These are phyloP conservation scores for Gobiocypris rarus DNA, from an alignment of 2,113 vertebrate species.

Conservation along the genomic window DNA sequence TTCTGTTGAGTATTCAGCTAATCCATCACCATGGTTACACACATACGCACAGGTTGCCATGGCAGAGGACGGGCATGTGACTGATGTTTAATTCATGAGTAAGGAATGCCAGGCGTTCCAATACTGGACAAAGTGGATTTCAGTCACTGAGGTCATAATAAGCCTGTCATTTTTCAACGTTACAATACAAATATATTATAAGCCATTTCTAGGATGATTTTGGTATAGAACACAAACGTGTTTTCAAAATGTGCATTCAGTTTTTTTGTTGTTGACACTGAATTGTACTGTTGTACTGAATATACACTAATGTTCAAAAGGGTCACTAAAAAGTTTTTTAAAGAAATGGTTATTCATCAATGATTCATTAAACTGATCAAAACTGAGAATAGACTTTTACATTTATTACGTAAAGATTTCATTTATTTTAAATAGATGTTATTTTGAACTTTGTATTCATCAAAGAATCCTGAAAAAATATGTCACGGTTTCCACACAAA, in stretches of 20 bases:
- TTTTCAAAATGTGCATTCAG: too few relatives aligned
- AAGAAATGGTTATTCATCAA: not conserved
- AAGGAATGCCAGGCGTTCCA: slow-evolving; percentile 30
- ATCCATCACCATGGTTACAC: slow-evolving; percentile 60
- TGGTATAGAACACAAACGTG: too few relatives aligned
- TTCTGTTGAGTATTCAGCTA: slow-evolving; percentile 56
- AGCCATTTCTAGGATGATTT: not conserved
- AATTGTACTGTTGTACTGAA: not conserved
- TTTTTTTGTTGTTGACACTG: too few relatives aligned
- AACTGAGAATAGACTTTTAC: not conserved
- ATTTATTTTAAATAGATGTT: not conserved
- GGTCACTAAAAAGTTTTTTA: not conserved
- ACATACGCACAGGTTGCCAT: slow-evolving; percentile 54
- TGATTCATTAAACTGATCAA: not conserved
- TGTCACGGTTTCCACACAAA: not conserved
- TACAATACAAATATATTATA: not conserved
- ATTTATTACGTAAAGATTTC: not conserved
- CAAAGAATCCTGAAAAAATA: not conserved
- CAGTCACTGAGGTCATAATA: not conserved
- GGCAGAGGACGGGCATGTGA: slow-evolving; percentile 52
- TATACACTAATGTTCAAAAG: not conserved
- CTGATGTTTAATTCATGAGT: slow-evolving; percentile 55
- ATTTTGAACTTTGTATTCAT: not conserved
- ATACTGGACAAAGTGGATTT: slow-evolving; percentile 26
- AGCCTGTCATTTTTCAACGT: not conserved